phyloP scores from a whole-genome alignment of 64 coral and sea anemone genomes.

The Dendronephthya gigantea region DNA sequence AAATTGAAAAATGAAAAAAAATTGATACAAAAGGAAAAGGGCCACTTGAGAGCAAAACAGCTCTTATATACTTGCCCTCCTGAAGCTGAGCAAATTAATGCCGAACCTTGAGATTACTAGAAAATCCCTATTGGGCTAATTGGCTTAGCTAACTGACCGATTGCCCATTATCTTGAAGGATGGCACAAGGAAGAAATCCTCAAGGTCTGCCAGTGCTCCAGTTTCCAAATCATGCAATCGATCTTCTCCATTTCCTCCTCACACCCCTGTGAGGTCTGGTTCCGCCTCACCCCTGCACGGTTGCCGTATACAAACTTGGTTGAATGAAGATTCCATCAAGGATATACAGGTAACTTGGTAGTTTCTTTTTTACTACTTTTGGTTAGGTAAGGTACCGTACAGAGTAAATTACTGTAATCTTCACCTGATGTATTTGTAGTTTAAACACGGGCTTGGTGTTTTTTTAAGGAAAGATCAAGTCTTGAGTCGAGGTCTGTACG shows the following conservation, averaged over 20 bases:
- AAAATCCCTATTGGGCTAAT: too few relatives aligned
- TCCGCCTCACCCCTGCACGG: constrained; percentile 16
- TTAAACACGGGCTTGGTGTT: background rate
- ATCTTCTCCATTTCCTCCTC: background rate
- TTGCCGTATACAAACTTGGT: constrained; percentile 74
- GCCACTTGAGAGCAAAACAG: too few relatives aligned
- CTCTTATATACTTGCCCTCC: too few relatives aligned
- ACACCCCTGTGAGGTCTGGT: background rate
- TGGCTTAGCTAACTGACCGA: too few relatives aligned
- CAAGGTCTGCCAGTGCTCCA: background rate
- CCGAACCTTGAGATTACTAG: too few relatives aligned
- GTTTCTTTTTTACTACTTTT: background rate
- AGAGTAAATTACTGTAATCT: too few relatives aligned
- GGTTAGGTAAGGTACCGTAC: too few relatives aligned
- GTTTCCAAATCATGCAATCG: background rate
- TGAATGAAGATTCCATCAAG: constrained; percentile 80
- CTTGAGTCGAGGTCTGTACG: constrained; percentile 79
- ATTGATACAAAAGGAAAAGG: too few relatives aligned
- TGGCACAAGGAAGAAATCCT: background rate
- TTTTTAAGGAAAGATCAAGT: constrained; percentile 71
- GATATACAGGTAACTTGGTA: constrained; percentile 61
- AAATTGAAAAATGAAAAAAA: too few relatives aligned
- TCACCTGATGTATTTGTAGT: too few relatives aligned
- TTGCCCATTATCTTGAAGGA: background rate
- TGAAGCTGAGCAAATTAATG: too few relatives aligned